Percentiles rank a stretch among this genome's conserved stretches.
These are phyloP conservation scores for Anagrus nilaparvatae DNA, from an alignment of 1,140 invertebrate genomes.

Conservation along the genomic window DNA sequence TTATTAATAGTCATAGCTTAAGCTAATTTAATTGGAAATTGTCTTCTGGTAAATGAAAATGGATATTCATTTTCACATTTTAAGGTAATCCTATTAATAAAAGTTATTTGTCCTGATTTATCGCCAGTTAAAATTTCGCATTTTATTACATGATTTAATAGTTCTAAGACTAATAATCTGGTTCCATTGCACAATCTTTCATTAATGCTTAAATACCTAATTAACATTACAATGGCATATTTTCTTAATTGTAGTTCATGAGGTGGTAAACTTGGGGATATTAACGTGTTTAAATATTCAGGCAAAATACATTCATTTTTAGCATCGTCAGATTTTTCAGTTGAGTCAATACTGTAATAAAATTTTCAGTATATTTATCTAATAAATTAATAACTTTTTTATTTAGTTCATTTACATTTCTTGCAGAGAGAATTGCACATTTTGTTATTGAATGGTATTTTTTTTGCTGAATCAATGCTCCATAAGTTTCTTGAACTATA, in stretches of 20 bases:
- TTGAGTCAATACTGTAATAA: too few relatives aligned
- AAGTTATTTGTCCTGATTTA: background rate
- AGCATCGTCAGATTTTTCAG: too few relatives aligned
- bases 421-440: too few relatives aligned
- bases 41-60: constrained; percentile 9
- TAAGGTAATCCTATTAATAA: constrained; percentile 3
- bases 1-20: constrained; percentile 18
- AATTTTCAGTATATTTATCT: too few relatives aligned
- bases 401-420: too few relatives aligned
- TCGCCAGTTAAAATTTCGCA: constrained; percentile 1
- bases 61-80: constrained; percentile 3
- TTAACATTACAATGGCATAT: background rate
- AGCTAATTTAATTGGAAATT: constrained; percentile 13
- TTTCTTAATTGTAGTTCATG: constrained; percentile 2
- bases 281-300: background rate
- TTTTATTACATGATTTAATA: constrained; percentile 1
- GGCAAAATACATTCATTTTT: too few relatives aligned
- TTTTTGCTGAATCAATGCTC: too few relatives aligned
- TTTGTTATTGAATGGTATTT: too few relatives aligned
- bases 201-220: constrained; percentile 2
- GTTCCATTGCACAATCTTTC: constrained; percentile 4
- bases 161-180: too few relatives aligned
- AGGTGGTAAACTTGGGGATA: background rate
- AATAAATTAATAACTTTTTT: too few relatives aligned
- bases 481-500: too few relatives aligned